These are phyloP conservation scores for Leptopilina syphax DNA, from an alignment of 2,888 invertebrate species.

Conservation along the genomic window DNA sequence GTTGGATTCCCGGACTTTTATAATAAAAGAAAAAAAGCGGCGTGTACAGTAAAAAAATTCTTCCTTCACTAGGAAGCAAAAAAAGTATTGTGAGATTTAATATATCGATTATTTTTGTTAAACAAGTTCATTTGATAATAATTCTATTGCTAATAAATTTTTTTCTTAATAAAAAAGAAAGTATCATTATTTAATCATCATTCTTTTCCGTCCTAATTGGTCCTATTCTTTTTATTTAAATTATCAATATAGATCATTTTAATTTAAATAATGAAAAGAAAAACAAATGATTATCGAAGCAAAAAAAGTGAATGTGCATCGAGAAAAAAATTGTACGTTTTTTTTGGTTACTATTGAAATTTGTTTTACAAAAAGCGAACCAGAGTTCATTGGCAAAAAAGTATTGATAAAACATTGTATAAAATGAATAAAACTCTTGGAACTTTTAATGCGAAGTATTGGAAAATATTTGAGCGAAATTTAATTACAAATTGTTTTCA, in stretches of 20 bases:
- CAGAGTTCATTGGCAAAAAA: too few species aligned
- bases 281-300: too few species aligned
- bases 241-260: too few species aligned
- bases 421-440: too few species aligned
- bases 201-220: not conserved
- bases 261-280: too few species aligned
- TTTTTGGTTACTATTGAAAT: too few species aligned
- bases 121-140: not conserved
- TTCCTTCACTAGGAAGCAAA: too few species aligned
- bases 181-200: not conserved
- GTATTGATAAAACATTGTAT: too few species aligned
- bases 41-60: not conserved
- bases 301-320: too few species aligned
- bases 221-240: too few species aligned
- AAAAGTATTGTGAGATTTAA: not conserved
- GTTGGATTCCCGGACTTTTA: conserved; percentile 62
- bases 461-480: not conserved
- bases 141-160: not conserved
- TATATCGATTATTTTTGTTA: conserved; percentile 1
- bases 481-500: not conserved
- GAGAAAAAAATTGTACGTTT: too few species aligned
- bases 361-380: too few species aligned
- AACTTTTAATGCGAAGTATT: not conserved
- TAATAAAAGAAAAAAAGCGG: not conserved
- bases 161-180: not conserved